A percentile compares a stretch with the other conserved stretches of the same genome.
These are phyloP conservation scores for Carduelis carduelis DNA, from an alignment of 2,797 vertebrate genomes.

Conservation along the genomic window DNA sequence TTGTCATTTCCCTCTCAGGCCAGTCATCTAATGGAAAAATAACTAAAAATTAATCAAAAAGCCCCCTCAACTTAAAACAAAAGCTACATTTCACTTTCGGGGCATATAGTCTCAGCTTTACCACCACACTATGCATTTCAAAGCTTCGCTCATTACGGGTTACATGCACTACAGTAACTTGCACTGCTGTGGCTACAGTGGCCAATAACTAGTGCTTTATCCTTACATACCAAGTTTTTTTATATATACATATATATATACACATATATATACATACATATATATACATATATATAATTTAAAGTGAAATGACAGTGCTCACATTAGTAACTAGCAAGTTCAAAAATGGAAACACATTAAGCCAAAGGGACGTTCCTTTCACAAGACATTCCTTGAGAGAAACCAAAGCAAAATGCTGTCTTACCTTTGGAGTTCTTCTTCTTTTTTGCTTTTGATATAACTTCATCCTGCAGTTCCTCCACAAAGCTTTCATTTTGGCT, in stretches of 20 bases:
- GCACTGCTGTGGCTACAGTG: constrained; percentile 68
- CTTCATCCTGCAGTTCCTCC: constrained; percentile 72
- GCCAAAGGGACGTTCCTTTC: constrained; percentile 66
- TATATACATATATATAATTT: constrained; percentile 46
- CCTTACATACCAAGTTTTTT: constrained; percentile 42
- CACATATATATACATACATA: constrained; percentile 31
- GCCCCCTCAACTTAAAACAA: constrained; percentile 78
- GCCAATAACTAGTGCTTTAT: constrained; percentile 64
- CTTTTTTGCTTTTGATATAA: constrained; percentile 82
- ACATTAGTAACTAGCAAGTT: constrained; percentile 65
- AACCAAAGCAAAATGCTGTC: constrained; percentile 46
- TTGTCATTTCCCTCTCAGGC: constrained; percentile 83
- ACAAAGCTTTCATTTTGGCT: constrained; percentile 75
- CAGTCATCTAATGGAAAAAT: constrained; percentile 87
- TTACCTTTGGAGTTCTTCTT: constrained; percentile 79
- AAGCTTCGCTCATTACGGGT: constrained; percentile 61
- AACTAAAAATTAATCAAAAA: constrained; percentile 85
- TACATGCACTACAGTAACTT: constrained; percentile 71
- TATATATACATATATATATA: constrained; percentile 57
- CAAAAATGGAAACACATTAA: constrained; percentile 70
- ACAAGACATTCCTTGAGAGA: constrained; percentile 66
- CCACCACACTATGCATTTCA: constrained; percentile 67
- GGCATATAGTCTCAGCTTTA: constrained; percentile 69
- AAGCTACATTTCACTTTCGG: constrained; percentile 77
- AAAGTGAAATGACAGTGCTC: constrained; percentile 68